A percentile compares a stretch with the other conserved stretches of the same genome.
Evolutionary conservation across 2,113 vertebrate genomes (phyloP).

Genomic region (Phoxinus phoxinus): DNA sequence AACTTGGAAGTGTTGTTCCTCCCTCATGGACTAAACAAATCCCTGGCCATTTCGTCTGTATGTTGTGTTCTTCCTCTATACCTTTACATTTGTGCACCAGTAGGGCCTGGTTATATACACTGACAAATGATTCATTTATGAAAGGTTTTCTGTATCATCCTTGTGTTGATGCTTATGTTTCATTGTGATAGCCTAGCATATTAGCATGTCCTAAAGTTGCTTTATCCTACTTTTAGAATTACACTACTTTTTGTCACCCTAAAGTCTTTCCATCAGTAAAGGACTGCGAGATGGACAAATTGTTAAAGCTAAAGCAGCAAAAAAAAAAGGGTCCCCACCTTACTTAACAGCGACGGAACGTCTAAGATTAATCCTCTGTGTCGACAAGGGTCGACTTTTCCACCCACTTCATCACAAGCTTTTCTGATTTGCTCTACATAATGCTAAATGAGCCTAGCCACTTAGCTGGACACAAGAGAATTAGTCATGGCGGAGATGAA

Average conservation of each 20-base stretch:
- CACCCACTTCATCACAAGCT: slow-evolving; percentile 61
- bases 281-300: slow-evolving; percentile 42
- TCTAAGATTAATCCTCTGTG: slow-evolving; percentile 65
- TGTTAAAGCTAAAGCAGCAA: slow-evolving; percentile 36
- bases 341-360: slow-evolving; percentile 29
- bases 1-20: slow-evolving; percentile 8
- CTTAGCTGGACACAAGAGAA: slow-evolving; percentile 48
- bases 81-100: not conserved
- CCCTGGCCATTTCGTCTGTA: not conserved
- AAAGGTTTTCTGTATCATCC: not conserved
- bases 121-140: not conserved
- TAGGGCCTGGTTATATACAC: not conserved
- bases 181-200: slow-evolving; percentile 17
- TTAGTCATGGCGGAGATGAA: slow-evolving; percentile 61
- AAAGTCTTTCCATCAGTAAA: not conserved
- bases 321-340: slow-evolving; percentile 27
- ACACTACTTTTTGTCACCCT: slow-evolving; percentile 50
- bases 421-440: slow-evolving; percentile 63
- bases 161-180: not conserved
- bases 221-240: slow-evolving; percentile 31
- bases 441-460: slow-evolving; percentile 68
- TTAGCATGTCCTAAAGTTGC: slow-evolving; percentile 37
- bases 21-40: not conserved
- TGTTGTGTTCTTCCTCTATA: not conserved
- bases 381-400: slow-evolving; percentile 55